A percentile compares a stretch with the other conserved stretches of the same genome.
phyloP scores from a whole-genome alignment of 1,140 invertebrate genomes.

The Apis florea region DNA sequence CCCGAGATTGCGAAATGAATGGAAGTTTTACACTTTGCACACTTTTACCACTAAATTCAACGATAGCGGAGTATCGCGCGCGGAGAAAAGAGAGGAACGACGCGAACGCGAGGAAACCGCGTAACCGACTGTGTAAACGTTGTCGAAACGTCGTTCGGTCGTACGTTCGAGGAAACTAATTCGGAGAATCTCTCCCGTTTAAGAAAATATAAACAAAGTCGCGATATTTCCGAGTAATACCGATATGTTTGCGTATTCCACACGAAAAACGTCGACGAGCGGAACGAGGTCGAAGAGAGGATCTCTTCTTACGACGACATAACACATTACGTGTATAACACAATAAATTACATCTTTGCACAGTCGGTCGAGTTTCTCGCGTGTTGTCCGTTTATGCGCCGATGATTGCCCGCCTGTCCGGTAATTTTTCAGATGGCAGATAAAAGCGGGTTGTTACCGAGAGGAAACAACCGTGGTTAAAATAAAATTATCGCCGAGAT shows the following conservation, averaged over 20 bases:
- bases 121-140: background rate
- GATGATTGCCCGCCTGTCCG: background rate
- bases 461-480: background rate
- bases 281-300: background rate
- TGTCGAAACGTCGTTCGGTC: background rate
- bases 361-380: background rate
- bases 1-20: conserved; percentile 1
- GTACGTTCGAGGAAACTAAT: conserved; percentile 26
- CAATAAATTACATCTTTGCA: too few relatives aligned
- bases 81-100: background rate
- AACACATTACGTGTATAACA: background rate
- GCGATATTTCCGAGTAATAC: background rate
- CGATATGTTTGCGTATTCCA: conserved; percentile 5
- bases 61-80: background rate
- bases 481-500: conserved; percentile 8
- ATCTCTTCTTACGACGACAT: background rate
- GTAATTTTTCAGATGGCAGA: conserved; percentile 1
- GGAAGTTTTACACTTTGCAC: background rate
- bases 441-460: background rate
- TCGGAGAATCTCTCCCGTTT: background rate
- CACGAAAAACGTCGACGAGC: background rate
- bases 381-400: conserved; percentile 7
- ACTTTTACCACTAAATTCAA: conserved; percentile 6
- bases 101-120: background rate
- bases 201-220: background rate